Evolutionary conservation across 2,888 invertebrate genomes (phyloP).

Genomic region (Aleiodes alternator): DNA sequence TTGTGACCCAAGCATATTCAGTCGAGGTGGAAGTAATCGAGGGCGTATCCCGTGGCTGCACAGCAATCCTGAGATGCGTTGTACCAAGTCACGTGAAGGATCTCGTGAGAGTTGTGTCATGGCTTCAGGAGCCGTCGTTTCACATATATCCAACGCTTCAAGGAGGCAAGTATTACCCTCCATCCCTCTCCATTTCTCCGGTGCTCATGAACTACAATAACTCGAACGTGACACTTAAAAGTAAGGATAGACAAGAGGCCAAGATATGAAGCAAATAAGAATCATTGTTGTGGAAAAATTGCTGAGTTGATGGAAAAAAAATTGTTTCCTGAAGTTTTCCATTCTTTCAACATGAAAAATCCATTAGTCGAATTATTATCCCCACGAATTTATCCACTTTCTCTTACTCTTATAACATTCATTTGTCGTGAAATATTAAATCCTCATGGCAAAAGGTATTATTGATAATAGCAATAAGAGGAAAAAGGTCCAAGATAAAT

Average conservation of each 20-base stretch:
- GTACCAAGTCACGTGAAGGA: slow-evolving; percentile 85
- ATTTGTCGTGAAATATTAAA: no score
- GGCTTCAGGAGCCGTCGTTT: slow-evolving; percentile 85
- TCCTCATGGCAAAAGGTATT: no score
- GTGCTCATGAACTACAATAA: slow-evolving; percentile 13
- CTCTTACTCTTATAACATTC: neutral
- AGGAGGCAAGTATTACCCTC: slow-evolving; percentile 79
- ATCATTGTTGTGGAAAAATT: slow-evolving; percentile 39
- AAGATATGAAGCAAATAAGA: slow-evolving; percentile 15
- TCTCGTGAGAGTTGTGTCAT: slow-evolving; percentile 84
- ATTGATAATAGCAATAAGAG: no score
- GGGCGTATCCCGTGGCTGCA: slow-evolving; percentile 82
- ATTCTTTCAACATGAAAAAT: slow-evolving; percentile 18
- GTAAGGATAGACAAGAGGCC: slow-evolving; percentile 30
- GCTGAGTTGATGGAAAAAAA: neutral
- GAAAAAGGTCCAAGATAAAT: no score
- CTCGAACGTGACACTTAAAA: slow-evolving; percentile 20
- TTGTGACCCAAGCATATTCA: slow-evolving; percentile 85
- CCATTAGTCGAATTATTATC: slow-evolving; percentile 27
- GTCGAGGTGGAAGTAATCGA: slow-evolving; percentile 84
- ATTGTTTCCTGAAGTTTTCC: neutral
- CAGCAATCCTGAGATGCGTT: slow-evolving; percentile 84
- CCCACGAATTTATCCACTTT: neutral
- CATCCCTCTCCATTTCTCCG: neutral
- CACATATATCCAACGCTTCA: slow-evolving; percentile 85